Evolutionary conservation across 2,797 vertebrate genomes (phyloP).

Genomic region (Amazona finschi): DNA sequence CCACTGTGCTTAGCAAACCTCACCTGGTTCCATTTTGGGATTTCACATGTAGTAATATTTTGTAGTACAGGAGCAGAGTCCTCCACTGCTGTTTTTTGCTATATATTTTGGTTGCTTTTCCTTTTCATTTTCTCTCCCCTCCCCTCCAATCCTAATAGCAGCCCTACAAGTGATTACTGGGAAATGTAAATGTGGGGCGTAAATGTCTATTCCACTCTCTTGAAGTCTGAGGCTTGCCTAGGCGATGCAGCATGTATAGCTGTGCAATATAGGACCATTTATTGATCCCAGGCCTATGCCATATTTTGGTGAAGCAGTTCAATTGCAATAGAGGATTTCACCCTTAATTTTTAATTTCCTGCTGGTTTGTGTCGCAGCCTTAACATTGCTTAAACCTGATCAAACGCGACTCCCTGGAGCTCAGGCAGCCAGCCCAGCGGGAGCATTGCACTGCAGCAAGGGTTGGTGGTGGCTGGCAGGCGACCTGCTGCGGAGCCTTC

Average conservation of each 20-base stretch:
- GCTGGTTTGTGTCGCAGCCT: neutral
- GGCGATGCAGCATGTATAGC: neutral
- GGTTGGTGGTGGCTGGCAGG: neutral
- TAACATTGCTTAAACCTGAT: neutral
- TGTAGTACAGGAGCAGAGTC: neutral
- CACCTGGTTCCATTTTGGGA: neutral
- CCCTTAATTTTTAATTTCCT: constrained; percentile 21
- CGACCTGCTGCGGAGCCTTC: accelerated
- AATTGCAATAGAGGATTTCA: neutral
- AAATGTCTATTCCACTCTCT: neutral
- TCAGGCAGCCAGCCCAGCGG: neutral
- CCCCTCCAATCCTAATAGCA: neutral
- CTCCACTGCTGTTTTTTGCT: neutral
- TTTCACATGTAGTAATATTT: neutral
- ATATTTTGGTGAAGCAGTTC: neutral
- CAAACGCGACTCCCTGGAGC: neutral
- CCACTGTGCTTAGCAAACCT: neutral
- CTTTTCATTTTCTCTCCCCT: neutral
- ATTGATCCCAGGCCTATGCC: neutral
- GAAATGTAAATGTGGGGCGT: neutral
- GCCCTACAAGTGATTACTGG: neutral
- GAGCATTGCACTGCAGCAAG: neutral
- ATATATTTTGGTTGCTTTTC: neutral
- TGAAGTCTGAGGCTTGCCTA: neutral
- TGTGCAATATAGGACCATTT: neutral